phyloP scores from a whole-genome alignment of 2,888 invertebrate genomes.

The Fragum fragum region DNA sequence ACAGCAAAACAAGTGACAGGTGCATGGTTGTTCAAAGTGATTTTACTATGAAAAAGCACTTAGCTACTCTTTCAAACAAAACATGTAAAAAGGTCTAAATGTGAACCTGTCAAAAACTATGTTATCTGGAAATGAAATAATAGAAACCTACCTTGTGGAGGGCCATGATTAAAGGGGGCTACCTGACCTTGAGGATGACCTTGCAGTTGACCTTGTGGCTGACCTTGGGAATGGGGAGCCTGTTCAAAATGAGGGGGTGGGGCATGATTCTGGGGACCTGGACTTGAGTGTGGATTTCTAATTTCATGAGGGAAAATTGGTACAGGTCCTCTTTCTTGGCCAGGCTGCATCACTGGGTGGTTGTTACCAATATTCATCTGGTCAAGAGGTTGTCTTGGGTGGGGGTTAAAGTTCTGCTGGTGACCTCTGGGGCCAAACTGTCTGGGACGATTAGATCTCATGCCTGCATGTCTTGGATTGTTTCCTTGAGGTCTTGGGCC shows the following conservation, averaged over 20 bases:
- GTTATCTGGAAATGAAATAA: too few relatives aligned
- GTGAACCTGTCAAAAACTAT: neutral
- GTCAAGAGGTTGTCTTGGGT: neutral
- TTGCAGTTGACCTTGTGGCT: neutral
- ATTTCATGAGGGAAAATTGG: slow-evolving; percentile 34
- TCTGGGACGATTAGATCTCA: slow-evolving; percentile 19
- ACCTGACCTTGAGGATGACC: neutral
- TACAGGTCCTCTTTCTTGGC: slow-evolving; percentile 19
- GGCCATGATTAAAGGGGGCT: slow-evolving; percentile 4
- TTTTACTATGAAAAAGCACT: too few relatives aligned
- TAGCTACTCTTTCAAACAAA: too few relatives aligned
- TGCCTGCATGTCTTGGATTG: neutral
- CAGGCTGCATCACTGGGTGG: neutral
- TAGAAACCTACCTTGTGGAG: neutral
- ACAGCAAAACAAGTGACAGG: too few relatives aligned
- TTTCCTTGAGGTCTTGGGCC: slow-evolving; percentile 29
- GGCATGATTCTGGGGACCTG: slow-evolving; percentile 8
- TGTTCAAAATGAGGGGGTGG: slow-evolving; percentile 14
- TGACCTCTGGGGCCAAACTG: slow-evolving; percentile 8
- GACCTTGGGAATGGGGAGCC: neutral
- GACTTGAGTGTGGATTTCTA: neutral
- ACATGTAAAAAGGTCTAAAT: neutral
- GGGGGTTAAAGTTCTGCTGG: slow-evolving; percentile 12
- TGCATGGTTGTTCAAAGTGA: too few relatives aligned
- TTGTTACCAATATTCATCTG: neutral